These are phyloP conservation scores for Phrynocephalus forsythii DNA, from an alignment of 2,797 vertebrate species.

Conservation along the genomic window DNA sequence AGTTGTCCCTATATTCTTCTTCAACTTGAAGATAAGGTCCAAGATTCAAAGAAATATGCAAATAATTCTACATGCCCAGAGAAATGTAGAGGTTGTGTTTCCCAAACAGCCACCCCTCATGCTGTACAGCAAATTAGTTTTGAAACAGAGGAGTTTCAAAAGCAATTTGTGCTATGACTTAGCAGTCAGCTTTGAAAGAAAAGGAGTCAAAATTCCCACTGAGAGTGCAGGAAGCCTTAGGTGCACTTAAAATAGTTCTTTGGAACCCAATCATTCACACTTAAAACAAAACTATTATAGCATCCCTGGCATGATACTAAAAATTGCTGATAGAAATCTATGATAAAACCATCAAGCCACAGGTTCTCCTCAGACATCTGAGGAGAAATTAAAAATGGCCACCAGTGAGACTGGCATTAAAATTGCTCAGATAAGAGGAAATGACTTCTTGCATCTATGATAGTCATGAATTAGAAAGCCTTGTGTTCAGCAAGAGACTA, in stretches of 20 bases:
- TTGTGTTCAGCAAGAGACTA: no score
- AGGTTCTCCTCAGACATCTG: neutral
- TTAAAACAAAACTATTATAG: neutral
- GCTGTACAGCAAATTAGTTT: slow-evolving; percentile 19
- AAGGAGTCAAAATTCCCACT: slow-evolving; percentile 8
- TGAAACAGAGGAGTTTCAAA: slow-evolving; percentile 20
- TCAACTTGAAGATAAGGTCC: slow-evolving; percentile 2
- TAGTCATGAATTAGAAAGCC: neutral
- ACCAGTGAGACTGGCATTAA: neutral
- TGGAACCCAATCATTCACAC: neutral
- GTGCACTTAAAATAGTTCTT: neutral
- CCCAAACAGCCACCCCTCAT: neutral
- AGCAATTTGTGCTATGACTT: slow-evolving; percentile 12
- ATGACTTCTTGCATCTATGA: neutral
- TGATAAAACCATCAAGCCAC: neutral
- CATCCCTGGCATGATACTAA: neutral
- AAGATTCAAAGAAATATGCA: slow-evolving; percentile 13
- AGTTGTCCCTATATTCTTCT: slow-evolving; percentile 1
- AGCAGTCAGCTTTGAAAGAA: slow-evolving; percentile 16
- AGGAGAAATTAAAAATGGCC: neutral
- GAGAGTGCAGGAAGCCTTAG: neutral
- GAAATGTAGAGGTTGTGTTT: slow-evolving; percentile 20
- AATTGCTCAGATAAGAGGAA: neutral
- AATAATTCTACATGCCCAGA: neutral
- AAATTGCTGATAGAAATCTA: neutral